Conservation (phyloP, 2,113 vertebrate genomes). For the Marcusenius ussheri region DNA sequence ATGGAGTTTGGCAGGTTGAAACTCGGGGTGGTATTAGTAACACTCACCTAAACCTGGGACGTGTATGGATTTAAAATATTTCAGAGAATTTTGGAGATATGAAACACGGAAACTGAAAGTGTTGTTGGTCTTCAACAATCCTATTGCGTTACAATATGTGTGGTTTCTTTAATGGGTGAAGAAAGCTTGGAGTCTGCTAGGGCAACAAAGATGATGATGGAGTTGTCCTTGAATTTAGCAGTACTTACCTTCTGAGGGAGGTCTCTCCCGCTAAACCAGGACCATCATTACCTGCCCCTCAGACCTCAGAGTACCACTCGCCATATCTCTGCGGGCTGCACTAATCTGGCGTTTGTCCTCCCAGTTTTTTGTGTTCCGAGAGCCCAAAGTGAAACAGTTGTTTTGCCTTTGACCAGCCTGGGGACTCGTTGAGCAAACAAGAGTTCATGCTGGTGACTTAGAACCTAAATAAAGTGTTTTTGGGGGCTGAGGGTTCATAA, state of each 20-base stretch:
- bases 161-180: neutral
- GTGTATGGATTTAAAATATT: neutral
- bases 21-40: neutral
- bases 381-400: neutral
- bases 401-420: neutral
- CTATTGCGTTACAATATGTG: neutral
- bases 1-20: neutral
- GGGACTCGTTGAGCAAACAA: neutral
- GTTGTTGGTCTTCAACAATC: neutral
- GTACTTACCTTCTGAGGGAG: neutral
- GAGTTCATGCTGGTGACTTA: neutral
- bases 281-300: neutral
- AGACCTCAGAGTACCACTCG: neutral
- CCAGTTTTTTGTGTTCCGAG: neutral
- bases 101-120: neutral
- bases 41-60: neutral
- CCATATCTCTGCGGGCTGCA: neutral
- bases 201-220: neutral
- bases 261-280: neutral
- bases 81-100: neutral
- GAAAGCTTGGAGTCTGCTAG: neutral
- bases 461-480: neutral
- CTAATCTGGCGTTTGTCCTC: neutral
- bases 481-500: neutral
- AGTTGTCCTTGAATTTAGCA: neutral